A percentile compares a stretch with the other conserved stretches of the same genome.
phyloP scores from a whole-genome alignment of 2,888 invertebrate species.

The Pristionchus arcanus region DNA sequence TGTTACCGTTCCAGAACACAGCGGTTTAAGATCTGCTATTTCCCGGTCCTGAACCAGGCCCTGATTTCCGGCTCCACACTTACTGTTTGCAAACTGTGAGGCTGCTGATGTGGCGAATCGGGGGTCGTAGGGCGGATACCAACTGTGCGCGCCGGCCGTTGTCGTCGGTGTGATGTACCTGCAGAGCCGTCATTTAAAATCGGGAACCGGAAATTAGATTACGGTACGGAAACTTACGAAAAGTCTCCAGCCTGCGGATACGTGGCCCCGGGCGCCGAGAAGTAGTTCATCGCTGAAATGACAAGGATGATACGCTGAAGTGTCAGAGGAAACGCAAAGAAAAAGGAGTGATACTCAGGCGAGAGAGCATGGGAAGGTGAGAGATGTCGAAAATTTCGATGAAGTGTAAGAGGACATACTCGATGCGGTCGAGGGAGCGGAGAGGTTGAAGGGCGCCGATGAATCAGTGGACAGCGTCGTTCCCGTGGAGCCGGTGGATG shows the following conservation, averaged over 20 bases:
- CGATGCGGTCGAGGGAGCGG: neutral
- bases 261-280: neutral
- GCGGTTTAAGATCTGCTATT: neutral
- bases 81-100: constrained; percentile 45
- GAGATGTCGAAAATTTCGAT: neutral
- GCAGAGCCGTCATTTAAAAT: neutral
- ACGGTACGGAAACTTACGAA: constrained; percentile 14
- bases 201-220: neutral
- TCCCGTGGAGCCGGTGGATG: neutral
- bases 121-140: constrained; percentile 21
- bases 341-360: neutral
- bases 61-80: neutral
- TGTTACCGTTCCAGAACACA: constrained; percentile 15
- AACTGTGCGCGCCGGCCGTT: neutral
- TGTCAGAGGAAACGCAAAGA: neutral
- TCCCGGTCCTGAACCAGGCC: neutral
- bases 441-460: neutral
- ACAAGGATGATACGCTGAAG: neutral
- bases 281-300: constrained; percentile 20
- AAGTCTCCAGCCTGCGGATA: constrained; percentile 12
- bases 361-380: neutral
- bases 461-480: constrained; percentile 23
- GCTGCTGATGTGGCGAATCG: constrained; percentile 35
- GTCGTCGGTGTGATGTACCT: constrained; percentile 47
- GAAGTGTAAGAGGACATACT: neutral